phyloP scores from a whole-genome alignment of 2,888 invertebrate genomes.

The Villa cingulata region DNA sequence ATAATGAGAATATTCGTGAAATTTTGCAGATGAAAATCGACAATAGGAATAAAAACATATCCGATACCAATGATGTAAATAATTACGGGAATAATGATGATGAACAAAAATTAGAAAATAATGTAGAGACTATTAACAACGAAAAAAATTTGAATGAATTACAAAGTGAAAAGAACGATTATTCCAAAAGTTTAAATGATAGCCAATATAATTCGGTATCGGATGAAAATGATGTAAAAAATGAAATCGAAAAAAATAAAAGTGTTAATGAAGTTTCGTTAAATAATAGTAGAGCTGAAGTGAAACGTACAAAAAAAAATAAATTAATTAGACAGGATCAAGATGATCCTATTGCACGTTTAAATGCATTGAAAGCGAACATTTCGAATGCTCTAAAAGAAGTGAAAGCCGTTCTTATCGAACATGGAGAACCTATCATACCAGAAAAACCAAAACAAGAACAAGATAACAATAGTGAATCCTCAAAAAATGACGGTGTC shows the following conservation, averaged over 20 bases:
- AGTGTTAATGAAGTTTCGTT: background rate
- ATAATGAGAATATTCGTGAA: constrained; percentile 15
- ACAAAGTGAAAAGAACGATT: background rate
- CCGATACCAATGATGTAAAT: background rate
- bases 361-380: constrained; percentile 30
- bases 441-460: background rate
- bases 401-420: constrained; percentile 31
- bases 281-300: background rate
- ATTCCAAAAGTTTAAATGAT: too few relatives aligned
- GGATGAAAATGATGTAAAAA: background rate
- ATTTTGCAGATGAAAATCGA: constrained; percentile 7
- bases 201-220: too few relatives aligned
- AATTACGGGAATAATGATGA: background rate
- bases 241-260: background rate
- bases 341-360: constrained; percentile 27
- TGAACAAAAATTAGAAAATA: constrained; percentile 1
- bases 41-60: background rate
- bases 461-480: background rate
- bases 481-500: constrained; percentile 11
- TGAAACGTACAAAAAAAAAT: background rate
- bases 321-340: constrained; percentile 8
- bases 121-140: background rate
- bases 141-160: background rate
- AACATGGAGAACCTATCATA: constrained; percentile 12
- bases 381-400: constrained; percentile 31